Conservation (phyloP, 2,888 invertebrate genomes). For the Lacanobia oleracea region DNA sequence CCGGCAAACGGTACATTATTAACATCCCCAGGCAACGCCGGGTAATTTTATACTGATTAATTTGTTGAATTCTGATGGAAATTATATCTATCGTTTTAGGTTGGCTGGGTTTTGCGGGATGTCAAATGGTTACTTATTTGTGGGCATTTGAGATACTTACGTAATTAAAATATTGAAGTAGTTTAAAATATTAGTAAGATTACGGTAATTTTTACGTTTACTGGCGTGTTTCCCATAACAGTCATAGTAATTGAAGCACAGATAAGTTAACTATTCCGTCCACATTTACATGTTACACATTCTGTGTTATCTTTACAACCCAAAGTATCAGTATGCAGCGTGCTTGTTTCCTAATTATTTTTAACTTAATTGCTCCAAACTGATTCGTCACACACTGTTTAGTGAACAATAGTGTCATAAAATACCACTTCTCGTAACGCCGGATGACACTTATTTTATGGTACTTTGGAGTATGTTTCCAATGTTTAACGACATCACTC, state of each 20-base stretch:
- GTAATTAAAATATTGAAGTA: neutral
- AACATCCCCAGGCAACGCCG: conserved; percentile 49
- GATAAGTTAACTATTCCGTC: conserved; percentile 26
- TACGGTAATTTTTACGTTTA: neutral
- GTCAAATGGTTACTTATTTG: conserved; percentile 21
- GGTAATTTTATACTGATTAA: conserved; percentile 63
- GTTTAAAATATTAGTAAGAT: no score
- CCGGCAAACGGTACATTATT: conserved; percentile 69
- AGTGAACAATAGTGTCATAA: conserved; percentile 60
- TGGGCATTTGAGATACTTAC: neutral
- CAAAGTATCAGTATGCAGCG: neutral
- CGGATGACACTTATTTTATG: conserved; percentile 55
- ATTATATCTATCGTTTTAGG: conserved; percentile 27
- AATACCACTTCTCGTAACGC: conserved; percentile 48
- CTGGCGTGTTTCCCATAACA: neutral
- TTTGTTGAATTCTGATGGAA: conserved; percentile 51
- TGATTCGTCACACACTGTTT: conserved; percentile 54
- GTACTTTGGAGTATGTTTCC: conserved; percentile 26
- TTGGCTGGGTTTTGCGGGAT: neutral
- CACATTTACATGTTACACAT: conserved; percentile 5
- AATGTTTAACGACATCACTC: conserved; percentile 14
- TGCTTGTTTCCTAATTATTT: conserved; percentile 21
- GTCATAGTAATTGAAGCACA: conserved; percentile 4
- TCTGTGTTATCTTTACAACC: conserved; percentile 32
- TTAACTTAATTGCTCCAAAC: conserved; percentile 51